Evolutionary conservation across 2,113 vertebrate species (phyloP).

Genomic region (Chionodraco myersi): DNA sequence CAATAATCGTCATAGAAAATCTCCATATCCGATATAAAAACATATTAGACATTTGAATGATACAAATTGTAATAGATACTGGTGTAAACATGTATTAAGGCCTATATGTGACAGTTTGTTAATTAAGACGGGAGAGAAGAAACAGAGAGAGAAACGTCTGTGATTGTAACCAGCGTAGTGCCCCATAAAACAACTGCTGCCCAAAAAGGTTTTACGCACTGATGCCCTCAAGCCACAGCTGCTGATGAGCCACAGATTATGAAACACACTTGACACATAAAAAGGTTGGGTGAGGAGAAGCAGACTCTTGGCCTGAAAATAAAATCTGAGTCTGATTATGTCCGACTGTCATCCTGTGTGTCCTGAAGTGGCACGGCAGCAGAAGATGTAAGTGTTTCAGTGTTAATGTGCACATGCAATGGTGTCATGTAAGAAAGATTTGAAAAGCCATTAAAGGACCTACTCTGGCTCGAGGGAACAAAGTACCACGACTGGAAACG

Average conservation of each 20-base stretch:
- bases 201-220: too few species aligned
- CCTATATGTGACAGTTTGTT: neutral
- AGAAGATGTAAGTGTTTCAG: neutral
- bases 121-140: too few species aligned
- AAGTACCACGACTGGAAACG: neutral
- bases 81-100: neutral
- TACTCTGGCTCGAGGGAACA: neutral
- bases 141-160: neutral
- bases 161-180: too few species aligned
- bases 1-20: neutral
- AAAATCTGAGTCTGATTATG: conserved; percentile 36
- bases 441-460: neutral
- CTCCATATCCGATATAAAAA: neutral
- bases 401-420: conserved; percentile 5
- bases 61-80: neutral
- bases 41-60: neutral
- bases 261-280: conserved; percentile 20
- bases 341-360: conserved; percentile 32
- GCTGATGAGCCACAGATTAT: neutral
- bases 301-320: conserved; percentile 24
- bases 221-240: neutral
- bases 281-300: conserved; percentile 7
- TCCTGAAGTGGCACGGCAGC: conserved; percentile 29
- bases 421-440: neutral
- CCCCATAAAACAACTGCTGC: too few species aligned